Conservation (phyloP, 2,797 vertebrate species). For the Bradypus variegatus region DNA sequence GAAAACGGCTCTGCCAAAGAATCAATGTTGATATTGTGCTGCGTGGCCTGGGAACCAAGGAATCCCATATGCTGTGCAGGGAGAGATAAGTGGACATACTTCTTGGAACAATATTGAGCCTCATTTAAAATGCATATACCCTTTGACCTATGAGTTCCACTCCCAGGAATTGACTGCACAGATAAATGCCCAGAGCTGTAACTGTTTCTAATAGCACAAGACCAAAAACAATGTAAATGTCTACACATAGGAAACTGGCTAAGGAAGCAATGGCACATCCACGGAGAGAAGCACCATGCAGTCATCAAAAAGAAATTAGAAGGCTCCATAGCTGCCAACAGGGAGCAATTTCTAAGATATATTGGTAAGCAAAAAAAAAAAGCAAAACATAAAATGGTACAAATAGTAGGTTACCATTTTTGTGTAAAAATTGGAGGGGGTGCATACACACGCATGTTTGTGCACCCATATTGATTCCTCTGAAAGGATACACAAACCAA, state of each 20-base stretch:
- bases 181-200: background rate
- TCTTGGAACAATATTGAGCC: background rate
- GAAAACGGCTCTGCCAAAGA: conserved; percentile 12
- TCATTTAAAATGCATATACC: background rate
- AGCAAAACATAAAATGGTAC: background rate
- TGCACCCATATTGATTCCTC: background rate
- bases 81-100: background rate
- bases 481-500: background rate
- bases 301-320: background rate
- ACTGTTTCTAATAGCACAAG: background rate
- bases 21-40: background rate
- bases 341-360: background rate
- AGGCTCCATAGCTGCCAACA: background rate
- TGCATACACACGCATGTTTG: background rate
- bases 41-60: background rate
- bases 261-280: background rate
- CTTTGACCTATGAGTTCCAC: background rate
- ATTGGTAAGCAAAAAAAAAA: background rate
- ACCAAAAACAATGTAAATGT: background rate
- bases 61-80: background rate
- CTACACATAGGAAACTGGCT: background rate
- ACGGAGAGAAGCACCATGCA: background rate
- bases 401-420: background rate
- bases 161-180: background rate
- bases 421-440: background rate